Evolutionary conservation across 1,140 invertebrate species (phyloP).

Genomic region (Drosophila eugracilis): DNA sequence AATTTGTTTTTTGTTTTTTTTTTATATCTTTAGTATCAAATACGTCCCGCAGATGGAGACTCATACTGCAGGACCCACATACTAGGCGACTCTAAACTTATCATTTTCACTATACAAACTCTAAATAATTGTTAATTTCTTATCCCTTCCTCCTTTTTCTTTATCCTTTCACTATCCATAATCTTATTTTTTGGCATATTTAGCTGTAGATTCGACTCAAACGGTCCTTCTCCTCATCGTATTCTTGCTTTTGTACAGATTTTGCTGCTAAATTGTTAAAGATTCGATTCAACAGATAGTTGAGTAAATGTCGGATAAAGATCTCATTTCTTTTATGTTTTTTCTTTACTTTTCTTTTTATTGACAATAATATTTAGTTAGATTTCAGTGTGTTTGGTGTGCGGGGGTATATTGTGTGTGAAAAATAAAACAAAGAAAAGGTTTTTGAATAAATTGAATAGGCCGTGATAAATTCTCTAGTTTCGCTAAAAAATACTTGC

Average conservation of each 20-base stretch:
- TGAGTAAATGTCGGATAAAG: conserved; percentile 52
- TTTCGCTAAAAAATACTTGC: conserved; percentile 49
- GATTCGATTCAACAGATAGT: conserved; percentile 58
- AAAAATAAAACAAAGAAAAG: conserved; percentile 31
- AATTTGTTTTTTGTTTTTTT: no score
- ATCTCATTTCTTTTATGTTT: conserved; percentile 24
- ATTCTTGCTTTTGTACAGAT: conserved; percentile 64
- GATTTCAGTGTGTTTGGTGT: conserved; percentile 38
- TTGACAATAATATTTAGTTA: conserved; percentile 29
- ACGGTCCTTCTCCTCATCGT: conserved; percentile 41
- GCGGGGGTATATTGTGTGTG: conserved; percentile 23
- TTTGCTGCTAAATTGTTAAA: conserved; percentile 59
- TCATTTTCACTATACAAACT: conserved; percentile 72
- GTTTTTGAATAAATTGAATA: conserved; percentile 22
- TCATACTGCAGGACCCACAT: conserved; percentile 52
- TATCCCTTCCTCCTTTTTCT: conserved; percentile 10
- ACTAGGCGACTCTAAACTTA: conserved; percentile 68
- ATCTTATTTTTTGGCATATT: conserved; percentile 77
- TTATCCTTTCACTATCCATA: conserved; percentile 26
- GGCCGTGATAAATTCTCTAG: conserved; percentile 48
- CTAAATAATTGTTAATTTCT: conserved; percentile 78
- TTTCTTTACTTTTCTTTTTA: conserved; percentile 26
- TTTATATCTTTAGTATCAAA: conserved; percentile 79
- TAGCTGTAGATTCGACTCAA: conserved; percentile 81
- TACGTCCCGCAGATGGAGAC: conserved; percentile 48